Conservation (phyloP, 1,140 invertebrate genomes). For the Drosophila nikananu region DNA sequence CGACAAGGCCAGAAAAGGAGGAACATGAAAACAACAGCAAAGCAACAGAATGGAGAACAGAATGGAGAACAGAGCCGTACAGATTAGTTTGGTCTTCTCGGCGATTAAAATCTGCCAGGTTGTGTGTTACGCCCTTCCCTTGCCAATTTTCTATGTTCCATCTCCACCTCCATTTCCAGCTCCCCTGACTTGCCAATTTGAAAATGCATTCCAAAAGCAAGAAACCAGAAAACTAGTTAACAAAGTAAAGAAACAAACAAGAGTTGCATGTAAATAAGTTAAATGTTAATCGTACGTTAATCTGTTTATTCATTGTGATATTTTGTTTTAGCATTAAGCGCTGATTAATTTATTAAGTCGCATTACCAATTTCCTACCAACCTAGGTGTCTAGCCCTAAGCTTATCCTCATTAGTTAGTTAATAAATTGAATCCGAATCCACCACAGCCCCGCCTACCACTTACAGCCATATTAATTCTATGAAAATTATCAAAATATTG, state of each 20-base stretch:
- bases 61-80: conserved; percentile 61
- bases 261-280: conserved; percentile 60
- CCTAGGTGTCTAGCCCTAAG: conserved; percentile 37
- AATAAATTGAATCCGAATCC: conserved; percentile 48
- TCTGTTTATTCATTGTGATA: conserved; percentile 81
- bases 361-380: conserved; percentile 35
- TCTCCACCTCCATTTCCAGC: too few relatives aligned
- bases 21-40: conserved; percentile 22
- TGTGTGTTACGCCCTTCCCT: conserved; percentile 64
- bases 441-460: conserved; percentile 24
- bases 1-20: conserved; percentile 55
- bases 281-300: conserved; percentile 66
- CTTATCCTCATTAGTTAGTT: conserved; percentile 78
- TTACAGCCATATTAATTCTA: conserved; percentile 78
- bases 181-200: conserved; percentile 46
- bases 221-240: conserved; percentile 74
- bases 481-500: conserved; percentile 56
- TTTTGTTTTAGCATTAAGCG: conserved; percentile 70
- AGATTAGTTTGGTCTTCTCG: conserved; percentile 71
- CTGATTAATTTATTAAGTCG: conserved; percentile 66
- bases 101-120: conserved; percentile 79
- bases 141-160: conserved; percentile 9
- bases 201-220: conserved; percentile 81
- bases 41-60: background rate
- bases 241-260: conserved; percentile 39